Conservation (phyloP, 1,140 invertebrate species). For the Lineus longissimus region DNA sequence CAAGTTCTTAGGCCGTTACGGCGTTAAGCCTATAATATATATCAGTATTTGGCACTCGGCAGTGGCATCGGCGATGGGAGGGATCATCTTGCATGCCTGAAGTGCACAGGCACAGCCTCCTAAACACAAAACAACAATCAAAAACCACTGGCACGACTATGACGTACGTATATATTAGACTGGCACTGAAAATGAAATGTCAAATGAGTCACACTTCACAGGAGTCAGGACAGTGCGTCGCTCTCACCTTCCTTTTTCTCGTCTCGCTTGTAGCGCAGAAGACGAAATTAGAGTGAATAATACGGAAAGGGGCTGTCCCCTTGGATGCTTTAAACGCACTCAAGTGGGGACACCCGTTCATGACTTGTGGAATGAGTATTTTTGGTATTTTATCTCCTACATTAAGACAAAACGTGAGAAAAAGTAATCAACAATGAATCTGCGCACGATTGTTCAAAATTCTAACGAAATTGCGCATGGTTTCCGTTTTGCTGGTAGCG, state of each 20-base stretch:
- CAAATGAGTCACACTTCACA: conserved; percentile 5
- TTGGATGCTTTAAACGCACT: conserved; percentile 72
- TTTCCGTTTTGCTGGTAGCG: too few relatives aligned
- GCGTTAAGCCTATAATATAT: too few relatives aligned
- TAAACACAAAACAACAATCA: background rate
- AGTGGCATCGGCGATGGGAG: background rate
- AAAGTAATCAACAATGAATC: too few relatives aligned
- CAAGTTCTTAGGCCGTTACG: too few relatives aligned
- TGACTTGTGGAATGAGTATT: background rate
- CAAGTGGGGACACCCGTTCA: conserved; percentile 68
- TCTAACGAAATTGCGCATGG: too few relatives aligned
- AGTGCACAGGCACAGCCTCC: background rate
- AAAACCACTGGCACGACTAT: background rate
- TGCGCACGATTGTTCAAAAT: too few relatives aligned
- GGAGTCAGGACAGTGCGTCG: too few relatives aligned
- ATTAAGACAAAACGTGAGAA: too few relatives aligned
- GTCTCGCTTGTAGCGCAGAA: conserved; percentile 67
- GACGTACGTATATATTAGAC: background rate
- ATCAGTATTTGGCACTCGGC: too few relatives aligned
- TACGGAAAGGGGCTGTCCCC: conserved; percentile 69
- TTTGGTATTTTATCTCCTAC: too few relatives aligned
- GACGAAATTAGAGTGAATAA: conserved; percentile 73
- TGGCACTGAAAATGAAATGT: background rate
- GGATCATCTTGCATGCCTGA: background rate
- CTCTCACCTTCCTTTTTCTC: conserved; percentile 71